A percentile compares a stretch with the other conserved stretches of the same genome.
These are phyloP conservation scores for Upupa epops DNA, from an alignment of 2,113 vertebrate genomes.

Conservation along the genomic window DNA sequence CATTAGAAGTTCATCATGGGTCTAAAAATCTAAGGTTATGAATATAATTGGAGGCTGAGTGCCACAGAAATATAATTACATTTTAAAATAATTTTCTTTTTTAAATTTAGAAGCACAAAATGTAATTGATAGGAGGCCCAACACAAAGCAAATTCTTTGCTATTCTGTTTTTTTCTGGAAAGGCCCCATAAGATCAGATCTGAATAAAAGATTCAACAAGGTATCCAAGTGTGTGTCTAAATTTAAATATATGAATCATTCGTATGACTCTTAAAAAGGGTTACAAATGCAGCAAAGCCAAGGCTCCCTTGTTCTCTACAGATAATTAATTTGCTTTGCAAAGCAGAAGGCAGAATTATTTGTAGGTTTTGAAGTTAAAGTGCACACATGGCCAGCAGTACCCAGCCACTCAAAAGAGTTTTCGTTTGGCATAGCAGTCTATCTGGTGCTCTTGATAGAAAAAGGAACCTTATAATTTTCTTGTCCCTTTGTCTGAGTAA, in stretches of 20 bases:
- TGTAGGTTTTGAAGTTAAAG: background rate
- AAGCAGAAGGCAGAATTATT: background rate
- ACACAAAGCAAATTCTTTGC: background rate
- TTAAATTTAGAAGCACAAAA: background rate
- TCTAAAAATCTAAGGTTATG: background rate
- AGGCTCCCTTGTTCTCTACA: background rate
- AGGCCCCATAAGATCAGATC: background rate
- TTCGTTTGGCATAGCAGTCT: background rate
- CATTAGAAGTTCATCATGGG: background rate
- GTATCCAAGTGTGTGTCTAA: background rate
- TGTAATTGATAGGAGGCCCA: background rate
- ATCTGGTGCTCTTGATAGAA: background rate
- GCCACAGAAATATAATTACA: background rate
- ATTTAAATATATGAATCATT: slow-evolving; percentile 9
- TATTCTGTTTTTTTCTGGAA: background rate
- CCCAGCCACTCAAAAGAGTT: background rate
- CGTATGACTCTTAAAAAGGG: background rate
- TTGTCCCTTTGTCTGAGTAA: background rate
- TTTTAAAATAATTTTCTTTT: background rate
- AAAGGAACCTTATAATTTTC: background rate
- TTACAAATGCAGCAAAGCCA: background rate
- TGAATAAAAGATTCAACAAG: background rate
- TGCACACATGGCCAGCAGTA: background rate
- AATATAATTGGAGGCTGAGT: background rate
- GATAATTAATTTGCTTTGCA: background rate